These are phyloP conservation scores for Chaitophorus viminalis DNA, from an alignment of 2,888 invertebrate genomes.

Conservation along the genomic window DNA sequence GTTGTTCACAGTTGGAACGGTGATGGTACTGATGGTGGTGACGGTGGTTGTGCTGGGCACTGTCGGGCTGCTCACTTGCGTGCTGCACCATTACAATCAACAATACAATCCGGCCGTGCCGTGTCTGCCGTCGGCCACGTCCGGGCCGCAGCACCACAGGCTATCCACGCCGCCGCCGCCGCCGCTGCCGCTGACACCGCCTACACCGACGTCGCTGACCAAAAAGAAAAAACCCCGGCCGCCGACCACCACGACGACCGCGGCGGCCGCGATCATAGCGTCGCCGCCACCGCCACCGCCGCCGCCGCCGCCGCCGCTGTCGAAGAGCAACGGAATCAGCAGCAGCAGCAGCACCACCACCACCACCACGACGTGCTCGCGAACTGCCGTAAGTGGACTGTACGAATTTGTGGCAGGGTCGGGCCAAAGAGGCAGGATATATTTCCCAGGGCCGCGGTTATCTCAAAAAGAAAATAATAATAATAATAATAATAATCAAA, in stretches of 20 bases:
- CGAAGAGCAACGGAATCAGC: neutral
- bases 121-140: slow-evolving; percentile 42
- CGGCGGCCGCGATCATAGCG: neutral
- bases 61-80: slow-evolving; percentile 65
- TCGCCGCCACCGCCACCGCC: neutral
- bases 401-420: too few species aligned
- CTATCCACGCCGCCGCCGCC: slow-evolving; percentile 62
- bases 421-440: too few species aligned
- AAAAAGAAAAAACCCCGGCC: slow-evolving; percentile 51
- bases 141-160: slow-evolving; percentile 57
- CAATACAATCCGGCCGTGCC: slow-evolving; percentile 63
- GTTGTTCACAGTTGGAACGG: slow-evolving; percentile 61
- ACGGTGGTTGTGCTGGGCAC: slow-evolving; percentile 64
- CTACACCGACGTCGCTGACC: slow-evolving; percentile 60
- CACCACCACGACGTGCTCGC: slow-evolving; percentile 8
- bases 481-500: too few species aligned
- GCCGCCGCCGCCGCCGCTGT: too few species aligned
- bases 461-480: too few species aligned
- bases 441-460: too few species aligned
- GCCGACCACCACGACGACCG: slow-evolving; percentile 11
- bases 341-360: neutral
- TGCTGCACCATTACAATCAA: slow-evolving; percentile 63
- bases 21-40: slow-evolving; percentile 65
- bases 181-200: neutral
- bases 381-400: slow-evolving; percentile 44